Evolutionary conservation across 2,797 vertebrate genomes (phyloP), one percentile per base, ranked within the genome.

Genomic region (Emys orbicularis): DNA sequence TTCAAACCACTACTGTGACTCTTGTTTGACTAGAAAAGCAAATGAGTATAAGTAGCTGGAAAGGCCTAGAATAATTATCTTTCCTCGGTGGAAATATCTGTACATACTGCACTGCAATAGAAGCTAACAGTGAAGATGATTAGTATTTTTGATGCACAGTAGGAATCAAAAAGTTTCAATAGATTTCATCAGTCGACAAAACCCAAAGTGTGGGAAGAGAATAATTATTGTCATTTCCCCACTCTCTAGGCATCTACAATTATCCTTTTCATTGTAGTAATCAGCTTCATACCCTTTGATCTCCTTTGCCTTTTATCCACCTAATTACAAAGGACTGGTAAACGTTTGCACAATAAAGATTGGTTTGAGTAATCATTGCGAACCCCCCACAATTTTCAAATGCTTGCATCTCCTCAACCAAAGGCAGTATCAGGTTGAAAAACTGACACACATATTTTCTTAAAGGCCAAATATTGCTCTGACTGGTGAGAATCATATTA

Each of bases 221-320:
- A 49, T 94, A 97, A 97, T 95, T 90, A 94, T 54, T 93, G 87
- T 88, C 4, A 90, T 96, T 94, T 92, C 65, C 82, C 12, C 29
- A 81, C 50, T 49, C 44, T 74, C 61, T 84, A 94, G 56, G 82
- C 88, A 85, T 74, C 83, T 90, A 90, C 56, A 89, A 92, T 88
- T 90, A 93, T 50, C 49, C 77, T 86, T 52, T 93, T 90, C 92
- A 90, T 80, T 72, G 53, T 27, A 84, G 68, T 89, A 90, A 92
- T 86, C 87, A 83, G 83, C 79, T 90, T 93, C 74, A 96, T 89
- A 87, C 16, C 77, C 92, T 93, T 93, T 94, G 54, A 95, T 93
- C 47, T 87, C 52, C 53, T 86, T 90, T 91, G 50, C 29, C 84
- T 96, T 92, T 93, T 86, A 89, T 94, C n/a, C 3, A 10, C 65